Percentiles rank a stretch among this genome's conserved stretches.
Conservation (phyloP, 2,888 invertebrate genomes). For the Leptinotarsa peninsularis region DNA sequence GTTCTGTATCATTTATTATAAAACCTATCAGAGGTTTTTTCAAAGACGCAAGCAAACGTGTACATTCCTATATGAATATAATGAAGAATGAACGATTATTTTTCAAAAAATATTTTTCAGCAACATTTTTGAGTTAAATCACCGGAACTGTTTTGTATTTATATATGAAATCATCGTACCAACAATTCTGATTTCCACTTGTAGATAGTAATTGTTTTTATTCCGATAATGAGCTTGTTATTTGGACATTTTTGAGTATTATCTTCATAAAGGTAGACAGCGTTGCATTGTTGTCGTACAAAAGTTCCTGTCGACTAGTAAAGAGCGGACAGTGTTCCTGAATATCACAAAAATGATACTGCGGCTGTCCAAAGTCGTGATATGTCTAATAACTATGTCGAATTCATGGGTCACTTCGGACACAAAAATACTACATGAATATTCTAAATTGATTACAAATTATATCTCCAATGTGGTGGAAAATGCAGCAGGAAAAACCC, state of each 20-base stretch:
- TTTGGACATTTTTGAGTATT: not conserved
- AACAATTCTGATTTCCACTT: not conserved
- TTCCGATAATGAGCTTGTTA: not conserved
- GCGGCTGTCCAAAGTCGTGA: not conserved
- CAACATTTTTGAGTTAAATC: not conserved
- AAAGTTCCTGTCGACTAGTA: no score
- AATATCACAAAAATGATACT: not conserved
- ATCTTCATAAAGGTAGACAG: not conserved
- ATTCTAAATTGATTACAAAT: not conserved
- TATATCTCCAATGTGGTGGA: slow-evolving; percentile 37
- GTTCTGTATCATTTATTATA: no score
- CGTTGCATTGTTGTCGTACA: no score
- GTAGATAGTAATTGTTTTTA: not conserved
- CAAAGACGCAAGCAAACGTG: no score
- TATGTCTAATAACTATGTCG: not conserved
- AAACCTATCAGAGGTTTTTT: no score
- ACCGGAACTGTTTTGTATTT: not conserved
- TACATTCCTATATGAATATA: no score
- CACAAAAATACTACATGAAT: not conserved
- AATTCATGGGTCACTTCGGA: not conserved
- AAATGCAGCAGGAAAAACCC: slow-evolving; percentile 42
- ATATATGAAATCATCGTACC: not conserved
- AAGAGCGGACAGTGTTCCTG: not conserved
- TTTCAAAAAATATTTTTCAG: not conserved
- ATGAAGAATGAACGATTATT: no score